phyloP scores from a whole-genome alignment of 92 coral and sea anemone species.

The Porites lobata region DNA sequence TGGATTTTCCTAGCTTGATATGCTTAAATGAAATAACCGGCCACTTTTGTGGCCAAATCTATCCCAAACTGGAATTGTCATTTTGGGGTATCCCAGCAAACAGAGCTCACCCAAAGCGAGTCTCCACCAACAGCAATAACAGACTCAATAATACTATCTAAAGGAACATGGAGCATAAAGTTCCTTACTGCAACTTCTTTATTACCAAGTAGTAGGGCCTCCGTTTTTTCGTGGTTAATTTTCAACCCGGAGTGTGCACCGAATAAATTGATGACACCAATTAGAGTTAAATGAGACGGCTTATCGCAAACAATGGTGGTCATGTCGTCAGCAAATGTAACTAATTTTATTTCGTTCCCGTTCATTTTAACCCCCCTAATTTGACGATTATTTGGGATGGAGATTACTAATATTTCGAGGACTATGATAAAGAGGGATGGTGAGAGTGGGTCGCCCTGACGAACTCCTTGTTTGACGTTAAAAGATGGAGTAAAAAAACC shows the following conservation, averaged over 20 bases:
- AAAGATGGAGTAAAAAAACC: slow-evolving; percentile 3
- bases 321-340: slow-evolving; percentile 36
- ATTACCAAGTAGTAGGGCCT: background rate
- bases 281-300: background rate
- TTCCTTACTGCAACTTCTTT: too few species aligned
- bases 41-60: too few species aligned
- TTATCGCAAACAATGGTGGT: slow-evolving; percentile 21
- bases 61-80: too few species aligned
- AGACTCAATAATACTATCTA: too few species aligned
- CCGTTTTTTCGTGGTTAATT: background rate
- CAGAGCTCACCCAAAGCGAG: too few species aligned
- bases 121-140: too few species aligned
- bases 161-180: too few species aligned
- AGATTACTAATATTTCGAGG: slow-evolving; percentile 14
- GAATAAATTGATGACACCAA: background rate
- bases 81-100: too few species aligned
- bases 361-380: slow-evolving; percentile 24
- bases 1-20: too few species aligned
- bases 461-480: slow-evolving; percentile 2
- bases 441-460: too few species aligned
- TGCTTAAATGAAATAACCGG: too few species aligned
- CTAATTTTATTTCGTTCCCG: slow-evolving; percentile 21
- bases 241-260: background rate
- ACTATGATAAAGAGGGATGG: background rate
- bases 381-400: background rate